Conservation (phyloP, 1,140 invertebrate genomes). For the Pollicipes pollicipes region DNA sequence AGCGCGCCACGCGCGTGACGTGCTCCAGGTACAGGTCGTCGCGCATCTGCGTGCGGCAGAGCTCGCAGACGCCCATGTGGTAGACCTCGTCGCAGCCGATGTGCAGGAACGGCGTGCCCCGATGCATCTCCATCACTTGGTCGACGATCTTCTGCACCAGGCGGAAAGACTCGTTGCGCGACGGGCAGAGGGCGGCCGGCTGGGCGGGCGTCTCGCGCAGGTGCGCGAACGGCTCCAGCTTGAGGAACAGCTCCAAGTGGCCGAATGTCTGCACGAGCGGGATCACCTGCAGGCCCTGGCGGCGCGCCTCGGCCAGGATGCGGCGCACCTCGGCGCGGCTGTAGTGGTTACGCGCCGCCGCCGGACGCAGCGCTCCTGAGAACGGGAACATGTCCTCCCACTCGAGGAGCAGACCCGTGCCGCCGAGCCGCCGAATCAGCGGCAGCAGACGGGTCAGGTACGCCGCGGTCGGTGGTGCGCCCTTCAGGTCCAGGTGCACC, state of each 20-base stretch:
- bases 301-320: constrained; percentile 42
- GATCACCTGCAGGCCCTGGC: constrained; percentile 56
- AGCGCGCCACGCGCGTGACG: constrained; percentile 26
- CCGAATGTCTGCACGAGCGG: constrained; percentile 92
- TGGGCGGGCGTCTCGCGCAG: constrained; percentile 56
- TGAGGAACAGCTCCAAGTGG: constrained; percentile 78
- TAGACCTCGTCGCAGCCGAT: constrained; percentile 43
- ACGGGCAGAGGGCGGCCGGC: constrained; percentile 69
- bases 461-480: constrained; percentile 50
- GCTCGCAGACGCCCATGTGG: constrained; percentile 58
- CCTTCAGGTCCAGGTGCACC: constrained; percentile 80
- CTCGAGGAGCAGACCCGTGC: constrained; percentile 55
- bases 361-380: constrained; percentile 40
- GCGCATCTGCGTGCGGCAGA: constrained; percentile 39
- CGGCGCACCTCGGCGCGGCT: constrained; percentile 42
- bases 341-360: constrained; percentile 62
- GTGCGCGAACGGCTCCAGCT: constrained; percentile 51
- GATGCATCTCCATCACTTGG: constrained; percentile 48
- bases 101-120: constrained; percentile 31
- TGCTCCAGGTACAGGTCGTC: constrained; percentile 27
- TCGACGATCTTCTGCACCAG: constrained; percentile 60
- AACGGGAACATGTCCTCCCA: constrained; percentile 99
- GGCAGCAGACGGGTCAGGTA: constrained; percentile 54
- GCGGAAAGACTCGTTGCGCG: constrained; percentile 44
- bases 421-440: constrained; percentile 46